Percentiles rank a stretch among this genome's conserved stretches.
Evolutionary conservation across 2,113 vertebrate species (phyloP).

Genomic region (Andinoacara biseriatus): DNA sequence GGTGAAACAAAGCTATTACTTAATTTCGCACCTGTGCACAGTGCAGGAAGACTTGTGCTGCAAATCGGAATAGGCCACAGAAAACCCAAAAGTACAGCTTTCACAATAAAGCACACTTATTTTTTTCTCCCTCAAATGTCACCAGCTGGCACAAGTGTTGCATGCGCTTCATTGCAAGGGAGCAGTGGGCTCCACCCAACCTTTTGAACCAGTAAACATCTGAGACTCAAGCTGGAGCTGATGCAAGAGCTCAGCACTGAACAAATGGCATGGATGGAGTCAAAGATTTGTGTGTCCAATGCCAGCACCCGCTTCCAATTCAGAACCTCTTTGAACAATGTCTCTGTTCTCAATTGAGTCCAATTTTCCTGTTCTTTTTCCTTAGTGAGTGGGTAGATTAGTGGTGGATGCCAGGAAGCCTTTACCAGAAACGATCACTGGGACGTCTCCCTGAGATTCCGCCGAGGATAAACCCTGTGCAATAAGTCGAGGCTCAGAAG

Average conservation of each 20-base stretch:
- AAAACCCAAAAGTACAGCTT: slow-evolving; percentile 28
- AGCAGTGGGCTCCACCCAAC: slow-evolving; percentile 42
- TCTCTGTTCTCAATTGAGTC: slow-evolving; percentile 70
- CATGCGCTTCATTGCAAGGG: slow-evolving; percentile 37
- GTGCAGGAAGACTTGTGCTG: slow-evolving; percentile 38
- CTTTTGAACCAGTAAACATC: slow-evolving; percentile 25
- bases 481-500: slow-evolving; percentile 54
- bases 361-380: slow-evolving; percentile 69
- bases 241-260: slow-evolving; percentile 20
- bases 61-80: slow-evolving; percentile 15
- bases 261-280: slow-evolving; percentile 56
- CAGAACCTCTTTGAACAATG: slow-evolving; percentile 69
- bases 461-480: slow-evolving; percentile 53
- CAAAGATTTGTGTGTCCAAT: slow-evolving; percentile 42
- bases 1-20: slow-evolving; percentile 36
- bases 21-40: slow-evolving; percentile 12
- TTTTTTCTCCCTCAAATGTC: slow-evolving; percentile 29
- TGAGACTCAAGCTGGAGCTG: slow-evolving; percentile 32
- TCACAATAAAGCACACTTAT: slow-evolving; percentile 10
- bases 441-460: slow-evolving; percentile 42
- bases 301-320: slow-evolving; percentile 73
- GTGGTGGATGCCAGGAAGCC: slow-evolving; percentile 65
- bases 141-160: slow-evolving; percentile 54
- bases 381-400: slow-evolving; percentile 67
- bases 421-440: slow-evolving; percentile 69